A percentile compares a stretch with the other conserved stretches of the same genome.
phyloP scores from a whole-genome alignment of 2,888 invertebrate species.

The Arge pagana region DNA sequence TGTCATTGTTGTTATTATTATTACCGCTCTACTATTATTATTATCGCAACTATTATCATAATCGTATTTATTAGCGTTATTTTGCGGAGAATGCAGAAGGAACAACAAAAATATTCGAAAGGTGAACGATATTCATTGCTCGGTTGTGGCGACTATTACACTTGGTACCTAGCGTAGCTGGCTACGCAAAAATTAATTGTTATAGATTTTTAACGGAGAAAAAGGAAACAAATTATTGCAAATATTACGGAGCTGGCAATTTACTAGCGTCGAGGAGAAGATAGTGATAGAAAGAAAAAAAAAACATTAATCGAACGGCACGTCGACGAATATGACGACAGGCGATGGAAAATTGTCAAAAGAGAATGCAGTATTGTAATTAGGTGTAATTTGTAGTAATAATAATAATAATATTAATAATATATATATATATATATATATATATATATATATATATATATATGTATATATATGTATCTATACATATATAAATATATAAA shows the following conservation, averaged over 20 bases:
- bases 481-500: slow-evolving; percentile 1
- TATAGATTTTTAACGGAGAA: slow-evolving; percentile 23
- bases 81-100: no score
- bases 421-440: neutral
- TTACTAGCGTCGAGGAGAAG: slow-evolving; percentile 1
- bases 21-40: no score
- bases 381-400: neutral
- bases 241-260: neutral
- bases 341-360: neutral
- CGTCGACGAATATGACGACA: neutral
- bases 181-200: slow-evolving; percentile 36
- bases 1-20: no score
- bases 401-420: neutral
- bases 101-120: no score
- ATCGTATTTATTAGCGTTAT: no score
- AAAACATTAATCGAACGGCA: neutral
- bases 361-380: slow-evolving; percentile 11
- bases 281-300: neutral
- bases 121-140: slow-evolving; percentile 9
- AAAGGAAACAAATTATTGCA: neutral
- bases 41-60: no score
- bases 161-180: slow-evolving; percentile 40
- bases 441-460: neutral
- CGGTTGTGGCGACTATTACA: slow-evolving; percentile 21
- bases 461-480: slow-evolving; percentile 2